phyloP scores from a whole-genome alignment of 1,140 invertebrate species.

The Dendroctonus ponderosae region DNA sequence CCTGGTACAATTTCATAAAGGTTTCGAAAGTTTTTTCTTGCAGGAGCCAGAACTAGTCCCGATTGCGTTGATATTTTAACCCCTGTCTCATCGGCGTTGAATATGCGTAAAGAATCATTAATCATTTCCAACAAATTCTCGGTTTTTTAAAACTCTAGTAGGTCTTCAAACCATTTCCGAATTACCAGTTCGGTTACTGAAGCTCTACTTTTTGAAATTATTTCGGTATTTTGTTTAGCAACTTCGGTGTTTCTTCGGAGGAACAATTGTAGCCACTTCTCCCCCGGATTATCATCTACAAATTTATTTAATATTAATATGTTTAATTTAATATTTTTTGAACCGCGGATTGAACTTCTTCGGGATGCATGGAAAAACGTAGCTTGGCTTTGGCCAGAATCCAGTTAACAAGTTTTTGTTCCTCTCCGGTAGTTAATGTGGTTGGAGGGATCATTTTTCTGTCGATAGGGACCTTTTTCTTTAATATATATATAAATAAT shows the following conservation, averaged over 20 bases:
- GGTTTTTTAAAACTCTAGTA: constrained; percentile 11
- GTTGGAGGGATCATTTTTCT: constrained; percentile 26
- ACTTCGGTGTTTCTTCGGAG: constrained; percentile 8
- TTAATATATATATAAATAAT: no score
- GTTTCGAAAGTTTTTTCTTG: constrained; percentile 36
- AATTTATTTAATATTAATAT: constrained; percentile 8
- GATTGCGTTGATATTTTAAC: constrained; percentile 43
- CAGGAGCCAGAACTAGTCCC: constrained; percentile 38
- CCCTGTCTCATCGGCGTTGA: constrained; percentile 49
- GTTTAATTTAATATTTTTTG: constrained; percentile 24
- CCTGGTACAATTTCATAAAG: constrained; percentile 36
- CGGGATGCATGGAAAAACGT: constrained; percentile 30
- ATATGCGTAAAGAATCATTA: constrained; percentile 42
- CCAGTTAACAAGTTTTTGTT: constrained; percentile 13
- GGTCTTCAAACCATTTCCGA: constrained; percentile 20
- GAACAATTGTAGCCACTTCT: constrained; percentile 29
- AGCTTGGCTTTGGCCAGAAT: constrained; percentile 25
- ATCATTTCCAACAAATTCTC: constrained; percentile 36
- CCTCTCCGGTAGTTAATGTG: constrained; percentile 8
- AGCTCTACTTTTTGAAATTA: constrained; percentile 28
- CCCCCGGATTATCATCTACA: constrained; percentile 10
- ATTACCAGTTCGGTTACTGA: constrained; percentile 18
- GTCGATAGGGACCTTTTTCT: constrained; percentile 10
- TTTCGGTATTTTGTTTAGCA: constrained; percentile 21
- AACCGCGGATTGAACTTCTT: constrained; percentile 21